Conservation (phyloP, 92 coral and sea anemone species). For the Zoanthus solanderi region DNA sequence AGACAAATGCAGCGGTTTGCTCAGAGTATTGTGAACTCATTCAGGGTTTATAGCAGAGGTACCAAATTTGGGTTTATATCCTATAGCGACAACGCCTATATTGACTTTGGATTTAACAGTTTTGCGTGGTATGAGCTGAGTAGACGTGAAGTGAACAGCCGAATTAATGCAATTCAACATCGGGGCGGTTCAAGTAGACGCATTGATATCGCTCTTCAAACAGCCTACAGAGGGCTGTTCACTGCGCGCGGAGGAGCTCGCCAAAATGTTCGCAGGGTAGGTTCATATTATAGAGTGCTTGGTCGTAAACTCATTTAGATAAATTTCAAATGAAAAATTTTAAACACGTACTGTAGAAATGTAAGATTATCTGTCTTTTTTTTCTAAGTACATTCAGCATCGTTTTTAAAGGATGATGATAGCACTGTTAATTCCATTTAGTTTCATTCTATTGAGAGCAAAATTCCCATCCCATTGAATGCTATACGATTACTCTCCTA, state of each 20-base stretch:
- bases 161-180: constrained; percentile 56
- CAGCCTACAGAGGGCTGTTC: constrained; percentile 68
- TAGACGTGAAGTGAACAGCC: constrained; percentile 44
- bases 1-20: constrained; percentile 63
- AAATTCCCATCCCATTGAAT: too few species aligned
- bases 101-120: constrained; percentile 68
- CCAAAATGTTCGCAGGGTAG: constrained; percentile 59
- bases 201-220: constrained; percentile 70
- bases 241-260: constrained; percentile 64
- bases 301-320: background rate
- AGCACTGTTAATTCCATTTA: too few species aligned
- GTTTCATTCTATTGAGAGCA: too few species aligned
- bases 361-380: too few species aligned
- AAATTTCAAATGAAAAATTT: background rate
- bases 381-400: too few species aligned
- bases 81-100: constrained; percentile 65
- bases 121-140: constrained; percentile 7
- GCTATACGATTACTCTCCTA: too few species aligned
- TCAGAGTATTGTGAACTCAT: constrained; percentile 67
- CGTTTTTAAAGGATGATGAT: too few species aligned
- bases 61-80: constrained; percentile 76
- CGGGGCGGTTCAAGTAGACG: constrained; percentile 70
- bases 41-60: constrained; percentile 64
- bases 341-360: background rate
- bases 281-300: background rate